Percentiles rank a stretch among this genome's conserved stretches.
Conservation (phyloP, 2,888 invertebrate species). For the Melipona beecheii region DNA sequence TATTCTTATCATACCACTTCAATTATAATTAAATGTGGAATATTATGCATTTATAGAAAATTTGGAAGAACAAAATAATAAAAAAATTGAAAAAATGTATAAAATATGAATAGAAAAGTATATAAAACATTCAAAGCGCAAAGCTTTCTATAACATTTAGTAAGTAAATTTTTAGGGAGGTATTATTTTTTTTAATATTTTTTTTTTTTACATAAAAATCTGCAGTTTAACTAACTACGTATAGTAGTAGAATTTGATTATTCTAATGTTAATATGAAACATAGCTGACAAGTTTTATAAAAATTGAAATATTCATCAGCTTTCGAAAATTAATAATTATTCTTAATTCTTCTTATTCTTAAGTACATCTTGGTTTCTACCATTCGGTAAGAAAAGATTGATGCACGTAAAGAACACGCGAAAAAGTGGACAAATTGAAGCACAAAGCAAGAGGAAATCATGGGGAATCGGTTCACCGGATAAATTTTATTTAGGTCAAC, state of each 20-base stretch:
- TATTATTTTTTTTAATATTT: too few species aligned
- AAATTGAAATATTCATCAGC: not conserved
- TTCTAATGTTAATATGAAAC: not conserved
- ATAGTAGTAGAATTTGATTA: not conserved
- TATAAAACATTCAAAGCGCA: too few species aligned
- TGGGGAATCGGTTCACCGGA: slow-evolving; percentile 52
- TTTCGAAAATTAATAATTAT: not conserved
- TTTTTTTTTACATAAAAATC: too few species aligned
- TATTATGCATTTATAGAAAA: too few species aligned
- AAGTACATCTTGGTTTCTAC: not conserved
- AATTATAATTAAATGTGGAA: not conserved
- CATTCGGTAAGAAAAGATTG: not conserved
- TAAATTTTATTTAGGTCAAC: slow-evolving; percentile 65
- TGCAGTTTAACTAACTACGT: not conserved
- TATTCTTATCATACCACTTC: not conserved
- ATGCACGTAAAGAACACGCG: not conserved
- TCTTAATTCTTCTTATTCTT: not conserved
- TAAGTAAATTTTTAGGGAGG: too few species aligned
- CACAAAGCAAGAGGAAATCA: slow-evolving; percentile 17
- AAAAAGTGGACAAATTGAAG: not conserved
- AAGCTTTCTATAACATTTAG: too few species aligned
- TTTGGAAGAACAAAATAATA: too few species aligned
- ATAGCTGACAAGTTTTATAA: too few species aligned
- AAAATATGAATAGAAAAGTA: too few species aligned
- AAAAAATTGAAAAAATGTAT: too few species aligned